Conservation (phyloP, 2,888 invertebrate species). For the Drosophila percnosoma region DNA sequence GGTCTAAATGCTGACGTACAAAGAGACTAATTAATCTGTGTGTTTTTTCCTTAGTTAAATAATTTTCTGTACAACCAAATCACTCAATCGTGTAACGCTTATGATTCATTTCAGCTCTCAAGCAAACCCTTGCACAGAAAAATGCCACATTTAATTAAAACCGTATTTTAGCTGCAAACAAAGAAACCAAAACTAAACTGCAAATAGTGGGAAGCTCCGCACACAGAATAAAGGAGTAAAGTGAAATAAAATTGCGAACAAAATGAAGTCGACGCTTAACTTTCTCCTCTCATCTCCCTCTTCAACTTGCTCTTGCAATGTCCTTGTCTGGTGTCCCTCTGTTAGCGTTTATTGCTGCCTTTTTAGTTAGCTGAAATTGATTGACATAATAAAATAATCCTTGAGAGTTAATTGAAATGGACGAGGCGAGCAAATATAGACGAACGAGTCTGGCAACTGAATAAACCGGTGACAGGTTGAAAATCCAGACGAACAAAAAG, state of each 20-base stretch:
- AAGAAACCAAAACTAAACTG: conserved; percentile 14
- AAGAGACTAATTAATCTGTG: neutral
- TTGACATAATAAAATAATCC: conserved; percentile 80
- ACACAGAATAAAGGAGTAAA: conserved; percentile 8
- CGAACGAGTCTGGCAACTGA: conserved; percentile 34
- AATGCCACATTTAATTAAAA: conserved; percentile 61
- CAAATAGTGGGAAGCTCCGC: conserved; percentile 26
- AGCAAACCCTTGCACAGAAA: neutral
- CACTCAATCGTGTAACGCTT: neutral
- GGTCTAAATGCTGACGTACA: conserved; percentile 2
- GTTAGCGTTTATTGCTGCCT: conserved; percentile 59
- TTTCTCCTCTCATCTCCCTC: neutral
- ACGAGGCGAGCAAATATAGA: conserved; percentile 51
- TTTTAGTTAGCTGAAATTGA: conserved; percentile 76
- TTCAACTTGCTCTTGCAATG: neutral
- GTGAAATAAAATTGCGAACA: conserved; percentile 10
- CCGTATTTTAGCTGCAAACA: conserved; percentile 33
- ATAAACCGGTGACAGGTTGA: conserved; percentile 60
- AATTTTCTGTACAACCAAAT: neutral
- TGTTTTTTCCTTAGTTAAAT: neutral
- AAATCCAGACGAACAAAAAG: conserved; percentile 26
- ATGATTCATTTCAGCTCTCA: conserved; percentile 4
- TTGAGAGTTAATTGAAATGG: conserved; percentile 79
- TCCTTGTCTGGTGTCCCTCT: neutral
- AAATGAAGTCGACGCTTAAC: conserved; percentile 28